Evolutionary conservation across 2,113 vertebrate genomes (phyloP).

Genomic region (Crotalus viridis): DNA sequence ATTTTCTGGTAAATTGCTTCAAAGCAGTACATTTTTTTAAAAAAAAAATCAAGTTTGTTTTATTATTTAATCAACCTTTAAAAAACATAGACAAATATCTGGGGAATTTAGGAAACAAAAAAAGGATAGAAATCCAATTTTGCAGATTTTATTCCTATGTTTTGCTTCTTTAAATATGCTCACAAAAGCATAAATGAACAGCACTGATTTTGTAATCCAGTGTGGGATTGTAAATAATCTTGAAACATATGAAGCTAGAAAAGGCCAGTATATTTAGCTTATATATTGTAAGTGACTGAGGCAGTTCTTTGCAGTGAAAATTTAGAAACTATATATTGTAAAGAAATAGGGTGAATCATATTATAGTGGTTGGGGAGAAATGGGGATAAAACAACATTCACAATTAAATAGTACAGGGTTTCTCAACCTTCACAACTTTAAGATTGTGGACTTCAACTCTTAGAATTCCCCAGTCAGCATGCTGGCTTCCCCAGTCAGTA

Average conservation of each 20-base stretch:
- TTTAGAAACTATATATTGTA: constrained; percentile 45
- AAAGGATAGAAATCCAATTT: constrained; percentile 56
- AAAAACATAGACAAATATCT: constrained; percentile 46
- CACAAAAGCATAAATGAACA: constrained; percentile 15
- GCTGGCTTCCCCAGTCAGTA: too few species aligned
- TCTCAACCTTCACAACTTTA: too few species aligned
- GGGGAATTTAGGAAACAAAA: constrained; percentile 55
- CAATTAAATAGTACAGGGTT: neutral
- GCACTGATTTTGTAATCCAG: constrained; percentile 36
- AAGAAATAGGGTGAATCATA: constrained; percentile 59
- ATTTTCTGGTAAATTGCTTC: constrained; percentile 43
- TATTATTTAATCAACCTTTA: constrained; percentile 69
- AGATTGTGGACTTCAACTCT: too few species aligned
- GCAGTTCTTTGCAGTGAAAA: constrained; percentile 68
- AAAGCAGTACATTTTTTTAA: constrained; percentile 53
- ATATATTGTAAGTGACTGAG: constrained; percentile 62
- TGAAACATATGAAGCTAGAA: constrained; percentile 49
- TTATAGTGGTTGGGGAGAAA: constrained; percentile 58
- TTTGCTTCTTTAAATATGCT: constrained; percentile 54
- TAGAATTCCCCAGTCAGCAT: too few species aligned
- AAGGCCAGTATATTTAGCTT: constrained; percentile 61
- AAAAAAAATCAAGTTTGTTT: constrained; percentile 61
- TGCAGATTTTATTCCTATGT: constrained; percentile 49
- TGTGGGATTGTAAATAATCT: constrained; percentile 50
- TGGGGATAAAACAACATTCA: neutral